Evolutionary conservation across 2,113 vertebrate genomes (phyloP), one percentile per base, ranked within the genome.

Genomic region (Hylia prasina): DNA sequence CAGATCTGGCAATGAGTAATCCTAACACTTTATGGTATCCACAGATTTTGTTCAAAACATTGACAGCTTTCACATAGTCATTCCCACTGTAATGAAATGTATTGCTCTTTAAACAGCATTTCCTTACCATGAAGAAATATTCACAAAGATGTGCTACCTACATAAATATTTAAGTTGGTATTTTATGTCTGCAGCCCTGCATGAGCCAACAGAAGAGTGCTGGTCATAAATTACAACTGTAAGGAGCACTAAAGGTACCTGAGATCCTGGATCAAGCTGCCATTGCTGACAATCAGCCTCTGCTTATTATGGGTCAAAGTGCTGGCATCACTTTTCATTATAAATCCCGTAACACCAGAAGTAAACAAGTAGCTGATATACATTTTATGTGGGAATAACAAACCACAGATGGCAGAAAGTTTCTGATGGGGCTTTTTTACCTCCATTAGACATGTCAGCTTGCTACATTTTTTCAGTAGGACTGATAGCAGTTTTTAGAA

Each of bases 41-140:
- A 90, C 94, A 96, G 94, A 96, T 95, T 96, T 94, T 91, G 92
- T 80, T 94, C 80, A 91, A 95, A 93, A 96, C 94, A 94, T n/a
- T 87, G 94, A 92, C 96, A 96, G 96, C 87, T 97, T 96, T 96
- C 93, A 94, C 86, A 94, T 17, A 96, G 94, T 95, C 89, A 76
- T 91, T 86, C 79, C 94, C 81, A 87, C 61, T 70, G 81, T 93
- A 95, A 21, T 71, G 77, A 93, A 92, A 91, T 51, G 66, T 65
- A 91, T 78, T 92, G 66, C 84, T 97, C 93, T 94, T 90, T 77
- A 94, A 92, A 84, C 86, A 84, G 66, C 54, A 63, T 73, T 94
- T 90, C 92, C 94, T 82, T 42, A 84, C 65, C 83, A 81, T 10
- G 48, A 40, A 82, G 88, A 93, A 89, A 61, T 57, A 80, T 42